Evolutionary conservation across 2,888 invertebrate species (phyloP), one percentile per base, ranked within the genome.

Genomic region (Hyposoter didymator): DNA sequence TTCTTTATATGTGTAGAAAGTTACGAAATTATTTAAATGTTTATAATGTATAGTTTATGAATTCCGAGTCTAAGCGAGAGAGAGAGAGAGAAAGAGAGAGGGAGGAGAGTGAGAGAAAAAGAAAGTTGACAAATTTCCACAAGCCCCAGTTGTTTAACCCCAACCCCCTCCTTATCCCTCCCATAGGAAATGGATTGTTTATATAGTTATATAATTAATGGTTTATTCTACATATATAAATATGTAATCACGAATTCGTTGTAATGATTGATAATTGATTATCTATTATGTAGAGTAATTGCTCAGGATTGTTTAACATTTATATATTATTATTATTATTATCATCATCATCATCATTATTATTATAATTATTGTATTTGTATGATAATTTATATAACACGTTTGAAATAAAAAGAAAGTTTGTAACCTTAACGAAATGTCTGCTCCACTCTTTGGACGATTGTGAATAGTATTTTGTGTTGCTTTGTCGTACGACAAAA

Each of bases 261-360:
- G 59, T 73, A 84, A 69, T 76, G 86, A 87, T 89, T 88, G 87
- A 88, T 89, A 86, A 88, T 90, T 90, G 88, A 91, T 91, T 91
- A 89, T 90, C 91, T 91, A 91, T 92, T 92, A 90, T 90, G 90
- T 92, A 92, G 91, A 91, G 89, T 92, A 92, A 92, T 93, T 92
- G 92, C 93, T 92, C 93, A 92, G 92, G 92, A 92, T 93, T 93
- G 93, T 93, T 92, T 91, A 92, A 91, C 92, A 91, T 92, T 92
- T 91, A 91, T 92, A 92, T 91, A 91, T 92, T 92, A 92, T 91
- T 91, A 91, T 88, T 87, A 92, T 92, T 91, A 91, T 90, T 69
- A 87, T 90, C 90, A 92, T 92, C 92, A 92, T 35, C 35, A 91
- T 92, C 92, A 92, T 91, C 91, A 91, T 88, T 87, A 92, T 92